Base-by-base conservation (phyloP, 2,888 invertebrate species). In the Conchocele bisecta region DNA sequence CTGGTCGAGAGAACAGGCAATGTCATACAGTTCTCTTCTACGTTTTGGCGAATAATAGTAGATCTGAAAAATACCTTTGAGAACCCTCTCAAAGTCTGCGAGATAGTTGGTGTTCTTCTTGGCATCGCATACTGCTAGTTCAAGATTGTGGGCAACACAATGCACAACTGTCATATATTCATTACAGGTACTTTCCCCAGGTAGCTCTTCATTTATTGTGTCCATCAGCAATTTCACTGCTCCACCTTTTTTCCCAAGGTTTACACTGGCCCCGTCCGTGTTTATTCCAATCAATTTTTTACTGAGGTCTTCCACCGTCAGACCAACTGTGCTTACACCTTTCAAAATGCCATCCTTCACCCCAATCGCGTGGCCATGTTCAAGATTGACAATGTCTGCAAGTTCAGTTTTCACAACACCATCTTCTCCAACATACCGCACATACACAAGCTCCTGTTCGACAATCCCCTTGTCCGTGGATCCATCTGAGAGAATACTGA, bases 31-130 rank as follows among this genome's bases (percentile, higher is more conserved):
- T 51, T 74, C 69, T 3, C 65, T 24, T 20, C 68, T 68, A 7
- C 39, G 22, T 28, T 74, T 69, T 17, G 70, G 75, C 15, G 57
- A 70, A 58, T 69, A 70, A 26, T 66, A 61, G 17, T 75, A 66
- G 13, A 63, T 20, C 28, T 57, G 26, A n/a, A 70, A 75, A 15
- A 66, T 58, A 0, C 66, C 58, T 11, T 74, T 74, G 9, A 70
- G 35, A 7, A 41, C 46, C 3, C 9, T 57, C 50, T 72, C 75
- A 68, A 68, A 72, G 20, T 57, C 56, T 5, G 41, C 29, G 0
- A 76, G 31, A 26, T 76, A 75, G 4, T 26, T 7, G 29, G 33
- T 42, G 15, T 46, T 65, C 24, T 66, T 75, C 22, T 66, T 66
- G 3, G 48, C 35, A 59, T 63, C 70, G 63, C 69, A 65, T 0